phyloP scores from a whole-genome alignment of 2,113 vertebrate genomes.

The Silurus asotus region DNA sequence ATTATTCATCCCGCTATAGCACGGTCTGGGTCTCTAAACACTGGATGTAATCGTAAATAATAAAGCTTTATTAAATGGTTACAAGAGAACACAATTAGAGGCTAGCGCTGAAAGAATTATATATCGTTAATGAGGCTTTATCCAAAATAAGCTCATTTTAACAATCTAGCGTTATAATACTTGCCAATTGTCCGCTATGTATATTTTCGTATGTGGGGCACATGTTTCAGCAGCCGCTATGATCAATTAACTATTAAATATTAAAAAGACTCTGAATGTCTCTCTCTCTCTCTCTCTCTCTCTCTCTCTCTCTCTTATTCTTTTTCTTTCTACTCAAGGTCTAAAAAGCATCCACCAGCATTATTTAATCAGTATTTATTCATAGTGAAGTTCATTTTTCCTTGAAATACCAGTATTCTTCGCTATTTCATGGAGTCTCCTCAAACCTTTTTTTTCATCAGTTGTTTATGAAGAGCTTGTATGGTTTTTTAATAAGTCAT shows the following conservation, averaged over 20 bases:
- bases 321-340: neutral
- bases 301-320: neutral
- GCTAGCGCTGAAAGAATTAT: neutral
- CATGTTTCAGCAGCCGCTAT: constrained; percentile 13
- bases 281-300: neutral
- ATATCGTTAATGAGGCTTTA: neutral
- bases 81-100: constrained; percentile 10
- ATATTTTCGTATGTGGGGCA: neutral
- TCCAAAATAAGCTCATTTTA: neutral
- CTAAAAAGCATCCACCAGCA: neutral
- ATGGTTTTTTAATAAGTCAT: constrained; percentile 69
- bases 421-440: constrained; percentile 3
- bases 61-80: constrained; percentile 13
- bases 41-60: constrained; percentile 27
- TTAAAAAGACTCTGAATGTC: neutral
- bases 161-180: neutral
- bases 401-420: neutral
- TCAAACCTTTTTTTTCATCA: neutral
- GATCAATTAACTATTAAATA: constrained; percentile 2
- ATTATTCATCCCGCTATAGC: constrained; percentile 52
- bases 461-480: constrained; percentile 62
- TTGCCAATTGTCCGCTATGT: neutral
- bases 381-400: neutral
- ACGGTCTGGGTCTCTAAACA: constrained; percentile 19
- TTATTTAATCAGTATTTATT: neutral